Base-by-base conservation (phyloP, 1,140 invertebrate species). In the Drosophila ficusphila region DNA sequence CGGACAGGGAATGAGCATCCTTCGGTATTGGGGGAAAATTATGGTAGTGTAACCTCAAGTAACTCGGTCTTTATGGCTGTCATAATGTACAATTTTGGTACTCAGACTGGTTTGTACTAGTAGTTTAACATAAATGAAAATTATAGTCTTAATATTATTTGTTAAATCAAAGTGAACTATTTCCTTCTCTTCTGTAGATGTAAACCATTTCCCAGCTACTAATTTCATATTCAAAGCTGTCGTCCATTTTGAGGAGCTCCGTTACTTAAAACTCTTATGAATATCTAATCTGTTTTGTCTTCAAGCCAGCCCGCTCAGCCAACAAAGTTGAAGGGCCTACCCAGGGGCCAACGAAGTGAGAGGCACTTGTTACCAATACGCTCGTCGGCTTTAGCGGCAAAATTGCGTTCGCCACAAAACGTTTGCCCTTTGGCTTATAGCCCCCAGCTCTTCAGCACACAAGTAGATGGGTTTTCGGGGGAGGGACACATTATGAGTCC, bases 311-410 rank as follows among this genome's bases (percentile, higher is more conserved):
- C 27, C 27, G 7, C 21, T 21, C 12, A 31, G 9, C 33, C 33
- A 19, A 23, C 38, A 49, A 69, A 48, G 64, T 57, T 70, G 33
- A 70, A 49, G 25, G 42, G 42, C 33, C 67, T 47, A 52, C 53
- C 70, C 39, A 34, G 68, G 44, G 68, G 29, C 56, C 47, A 33
- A 34, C 54, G 44, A 73, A 62, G 47, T 73, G 57, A 61, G 67
- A 33, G 53, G 69, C 68, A 72, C 69, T 72, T 72, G 68, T 72
- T 62, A 72, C 46, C 46, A 71, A 71, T 49, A 57, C 68, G 65
- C 27, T 27, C 23, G 29, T 34, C 16, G 29, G 44, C 47, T 51
- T 62, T 31, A 52, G 21, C 56, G 48, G 29, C n/a, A 54, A 71
- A 60, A 71, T 71, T 71, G 67, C 68, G 69, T 42, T 52, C 27